These are phyloP conservation scores for Eupithecia exiguata DNA, from an alignment of 2,888 invertebrate species.

Conservation along the genomic window DNA sequence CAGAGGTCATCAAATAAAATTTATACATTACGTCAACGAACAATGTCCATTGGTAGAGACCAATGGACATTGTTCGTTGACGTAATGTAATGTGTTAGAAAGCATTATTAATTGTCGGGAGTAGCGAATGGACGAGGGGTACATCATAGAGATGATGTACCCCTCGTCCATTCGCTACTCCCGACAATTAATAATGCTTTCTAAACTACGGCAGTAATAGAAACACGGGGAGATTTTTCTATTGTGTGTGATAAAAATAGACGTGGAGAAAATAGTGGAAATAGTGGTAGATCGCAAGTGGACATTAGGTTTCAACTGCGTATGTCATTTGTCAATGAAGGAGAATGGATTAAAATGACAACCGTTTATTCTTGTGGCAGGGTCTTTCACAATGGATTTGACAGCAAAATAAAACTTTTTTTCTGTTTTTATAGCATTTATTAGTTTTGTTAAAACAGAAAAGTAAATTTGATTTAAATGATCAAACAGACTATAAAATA, in stretches of 20 bases:
- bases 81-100: too few species aligned
- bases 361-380: neutral
- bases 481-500: neutral
- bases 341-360: neutral
- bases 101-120: too few species aligned
- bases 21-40: conserved; percentile 16
- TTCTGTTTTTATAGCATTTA: neutral
- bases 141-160: too few species aligned
- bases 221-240: conserved; percentile 16
- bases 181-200: conserved; percentile 30
- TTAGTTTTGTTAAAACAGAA: neutral
- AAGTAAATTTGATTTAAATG: neutral
- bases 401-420: neutral
- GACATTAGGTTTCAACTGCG: neutral
- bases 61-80: too few species aligned
- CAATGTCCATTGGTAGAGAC: conserved; percentile 13
- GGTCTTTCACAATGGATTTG: neutral
- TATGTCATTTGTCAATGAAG: conserved; percentile 19
- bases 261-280: neutral
- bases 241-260: conserved; percentile 22
- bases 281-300: neutral
- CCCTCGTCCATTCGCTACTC: conserved; percentile 18
- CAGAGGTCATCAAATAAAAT: too few species aligned
- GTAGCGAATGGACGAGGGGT: too few species aligned
- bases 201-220: conserved; percentile 23